Conservation (phyloP, 35 echinoderm and acorn worm genomes). For the Apostichopus japonicus region DNA sequence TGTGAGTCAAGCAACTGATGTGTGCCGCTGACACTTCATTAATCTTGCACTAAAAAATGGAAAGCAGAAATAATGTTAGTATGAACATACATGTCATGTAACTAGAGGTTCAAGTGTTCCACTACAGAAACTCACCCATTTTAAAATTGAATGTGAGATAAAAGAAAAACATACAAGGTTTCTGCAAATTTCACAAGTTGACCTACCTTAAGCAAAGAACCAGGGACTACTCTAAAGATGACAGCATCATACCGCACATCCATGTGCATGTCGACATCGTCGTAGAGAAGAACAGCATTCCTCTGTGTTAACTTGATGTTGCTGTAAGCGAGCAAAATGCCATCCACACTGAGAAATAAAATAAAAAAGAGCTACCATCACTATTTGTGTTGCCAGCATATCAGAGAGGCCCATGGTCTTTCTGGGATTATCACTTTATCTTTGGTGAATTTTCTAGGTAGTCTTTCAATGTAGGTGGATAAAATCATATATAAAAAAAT, state of each 20-base stretch:
- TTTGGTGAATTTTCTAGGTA: background rate
- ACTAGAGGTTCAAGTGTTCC: background rate
- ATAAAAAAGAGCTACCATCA: background rate
- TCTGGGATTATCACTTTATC: background rate
- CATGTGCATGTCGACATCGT: conserved; percentile 39
- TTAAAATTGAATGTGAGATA: too few species aligned
- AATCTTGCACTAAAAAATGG: conserved; percentile 2
- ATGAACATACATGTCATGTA: background rate
- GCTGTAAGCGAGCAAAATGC: conserved; percentile 1
- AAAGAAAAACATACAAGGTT: too few species aligned
- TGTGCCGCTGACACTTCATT: conserved; percentile 12
- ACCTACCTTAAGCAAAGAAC: conserved; percentile 12
- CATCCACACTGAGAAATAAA: conserved; percentile 17
- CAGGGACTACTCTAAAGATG: conserved; percentile 24
- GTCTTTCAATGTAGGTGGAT: background rate
- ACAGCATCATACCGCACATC: conserved; percentile 35
- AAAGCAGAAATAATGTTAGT: background rate
- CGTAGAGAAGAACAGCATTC: background rate
- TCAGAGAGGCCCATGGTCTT: background rate
- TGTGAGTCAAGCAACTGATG: conserved; percentile 24
- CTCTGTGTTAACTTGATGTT: conserved; percentile 13
- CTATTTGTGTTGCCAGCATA: background rate
- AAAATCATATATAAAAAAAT: background rate
- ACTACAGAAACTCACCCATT: background rate
- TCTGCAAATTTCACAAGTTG: too few species aligned